Conservation (phyloP, 2,797 vertebrate species). For the Neopelma chrysocephalum region DNA sequence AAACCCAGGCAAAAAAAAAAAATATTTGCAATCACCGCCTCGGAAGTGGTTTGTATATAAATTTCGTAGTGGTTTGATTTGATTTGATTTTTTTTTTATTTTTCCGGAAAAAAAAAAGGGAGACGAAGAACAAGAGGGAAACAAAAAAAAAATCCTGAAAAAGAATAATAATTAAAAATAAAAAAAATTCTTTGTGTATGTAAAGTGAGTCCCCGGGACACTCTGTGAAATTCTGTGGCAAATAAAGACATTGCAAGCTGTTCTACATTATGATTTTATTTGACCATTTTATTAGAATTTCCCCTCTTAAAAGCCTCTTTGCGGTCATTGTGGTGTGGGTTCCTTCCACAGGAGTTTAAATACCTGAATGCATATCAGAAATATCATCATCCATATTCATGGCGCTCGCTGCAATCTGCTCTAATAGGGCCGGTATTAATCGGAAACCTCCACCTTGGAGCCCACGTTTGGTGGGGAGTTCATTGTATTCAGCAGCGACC, state of each 20-base stretch:
- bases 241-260: slow-evolving; percentile 81
- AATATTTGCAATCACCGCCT: not conserved
- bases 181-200: slow-evolving; percentile 48
- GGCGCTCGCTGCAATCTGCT: not conserved
- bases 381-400: slow-evolving; percentile 40
- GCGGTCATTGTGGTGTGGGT: slow-evolving; percentile 52
- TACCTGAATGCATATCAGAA: not conserved
- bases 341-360: not conserved
- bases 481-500: slow-evolving; percentile 64
- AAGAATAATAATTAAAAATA: not conserved
- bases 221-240: slow-evolving; percentile 78
- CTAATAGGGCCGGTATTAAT: not conserved
- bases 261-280: slow-evolving; percentile 80
- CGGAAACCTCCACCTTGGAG: slow-evolving; percentile 47
- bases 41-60: slow-evolving; percentile 53
- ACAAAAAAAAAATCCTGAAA: not conserved
- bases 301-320: slow-evolving; percentile 72
- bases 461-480: slow-evolving; percentile 58
- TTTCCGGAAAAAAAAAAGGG: not conserved
- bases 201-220: slow-evolving; percentile 66
- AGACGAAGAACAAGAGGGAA: not conserved
- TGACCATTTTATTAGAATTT: slow-evolving; percentile 76
- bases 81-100: not conserved
- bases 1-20: not conserved
- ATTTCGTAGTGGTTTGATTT: not conserved